Percentiles rank a stretch among this genome's conserved stretches.
Conservation (phyloP, 2,888 invertebrate species). For the Rhyacophila evoluta region DNA sequence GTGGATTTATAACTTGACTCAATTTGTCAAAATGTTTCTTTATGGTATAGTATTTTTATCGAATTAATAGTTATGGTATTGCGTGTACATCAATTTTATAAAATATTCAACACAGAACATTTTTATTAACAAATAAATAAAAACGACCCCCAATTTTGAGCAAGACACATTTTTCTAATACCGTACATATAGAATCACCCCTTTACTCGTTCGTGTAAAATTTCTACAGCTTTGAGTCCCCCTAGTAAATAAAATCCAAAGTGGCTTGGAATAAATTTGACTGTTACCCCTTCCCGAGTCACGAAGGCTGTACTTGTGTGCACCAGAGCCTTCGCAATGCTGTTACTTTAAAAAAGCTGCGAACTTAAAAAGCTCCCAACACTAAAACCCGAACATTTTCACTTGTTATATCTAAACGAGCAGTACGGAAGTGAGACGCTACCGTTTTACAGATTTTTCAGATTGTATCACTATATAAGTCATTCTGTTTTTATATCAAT, state of each 20-base stretch:
- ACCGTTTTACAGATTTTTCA: not conserved
- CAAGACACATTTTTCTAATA: not conserved
- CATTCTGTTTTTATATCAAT: no score
- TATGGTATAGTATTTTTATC: no score
- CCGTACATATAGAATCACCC: not conserved
- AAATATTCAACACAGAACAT: no score
- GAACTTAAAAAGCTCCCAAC: slow-evolving; percentile 40
- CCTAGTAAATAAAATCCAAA: slow-evolving; percentile 8
- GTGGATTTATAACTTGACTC: no score
- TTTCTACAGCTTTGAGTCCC: not conserved
- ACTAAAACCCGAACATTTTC: slow-evolving; percentile 41
- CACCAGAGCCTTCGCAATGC: not conserved
- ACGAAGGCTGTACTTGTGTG: not conserved
- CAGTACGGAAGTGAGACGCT: not conserved
- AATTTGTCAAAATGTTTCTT: no score
- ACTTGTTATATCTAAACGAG: slow-evolving; percentile 41
- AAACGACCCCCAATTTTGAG: not conserved
- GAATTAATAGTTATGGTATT: no score
- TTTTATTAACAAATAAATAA: not conserved
- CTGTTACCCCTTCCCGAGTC: not conserved
- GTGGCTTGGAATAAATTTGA: slow-evolving; percentile 5
- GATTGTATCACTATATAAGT: no score
- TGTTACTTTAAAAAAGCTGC: slow-evolving; percentile 44
- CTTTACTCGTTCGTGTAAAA: not conserved
- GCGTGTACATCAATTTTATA: no score